Conservation (phyloP, 2,113 vertebrate species). For the Arothron firmamentum region DNA sequence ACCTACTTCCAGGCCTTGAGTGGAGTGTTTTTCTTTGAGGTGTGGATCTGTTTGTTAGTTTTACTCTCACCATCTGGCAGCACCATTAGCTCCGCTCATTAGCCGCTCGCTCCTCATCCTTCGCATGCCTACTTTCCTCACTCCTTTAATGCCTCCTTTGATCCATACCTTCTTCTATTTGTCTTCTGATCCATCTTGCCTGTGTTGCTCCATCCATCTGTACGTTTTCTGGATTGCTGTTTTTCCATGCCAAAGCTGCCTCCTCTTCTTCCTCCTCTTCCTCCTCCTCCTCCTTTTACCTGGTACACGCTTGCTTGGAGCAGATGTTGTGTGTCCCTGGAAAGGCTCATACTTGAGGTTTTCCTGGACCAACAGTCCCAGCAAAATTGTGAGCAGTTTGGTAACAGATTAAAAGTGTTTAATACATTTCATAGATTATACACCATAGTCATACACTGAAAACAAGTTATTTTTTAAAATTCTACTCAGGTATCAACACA, state of each 20-base stretch:
- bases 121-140: constrained; percentile 19
- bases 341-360: constrained; percentile 11
- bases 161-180: constrained; percentile 7
- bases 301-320: constrained; percentile 7
- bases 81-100: constrained; percentile 8
- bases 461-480: no score
- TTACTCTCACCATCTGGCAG: constrained; percentile 26
- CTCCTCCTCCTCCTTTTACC: constrained; percentile 2
- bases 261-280: background rate
- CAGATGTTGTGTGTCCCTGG: constrained; percentile 25
- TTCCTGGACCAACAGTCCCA: constrained; percentile 9
- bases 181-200: constrained; percentile 11
- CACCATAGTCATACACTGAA: no score
- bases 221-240: constrained; percentile 6
- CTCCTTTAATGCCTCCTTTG: constrained; percentile 11
- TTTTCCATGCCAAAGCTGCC: constrained; percentile 7
- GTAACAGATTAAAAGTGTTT: no score
- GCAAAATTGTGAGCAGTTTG: background rate
- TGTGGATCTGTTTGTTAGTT: constrained; percentile 10
- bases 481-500: no score
- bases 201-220: constrained; percentile 20
- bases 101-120: background rate
- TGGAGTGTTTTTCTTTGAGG: constrained; percentile 8
- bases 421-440: no score
- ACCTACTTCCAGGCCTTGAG: background rate